Evolutionary conservation across 2,888 invertebrate genomes (phyloP).

Genomic region (Aricia artaxerxes): DNA sequence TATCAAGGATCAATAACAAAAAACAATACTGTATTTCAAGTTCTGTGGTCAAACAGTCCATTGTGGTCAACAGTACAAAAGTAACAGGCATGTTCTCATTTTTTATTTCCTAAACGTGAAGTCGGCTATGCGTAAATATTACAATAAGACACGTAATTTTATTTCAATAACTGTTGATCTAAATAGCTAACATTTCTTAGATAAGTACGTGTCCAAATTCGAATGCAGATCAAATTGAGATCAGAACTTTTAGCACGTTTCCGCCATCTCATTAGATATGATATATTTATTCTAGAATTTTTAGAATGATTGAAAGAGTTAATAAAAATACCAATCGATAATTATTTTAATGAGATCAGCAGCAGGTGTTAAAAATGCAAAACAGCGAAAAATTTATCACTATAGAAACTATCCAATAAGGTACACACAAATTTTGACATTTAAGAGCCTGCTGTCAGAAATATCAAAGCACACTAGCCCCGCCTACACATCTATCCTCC

Average conservation of each 20-base stretch:
- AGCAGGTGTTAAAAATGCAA: too few relatives aligned
- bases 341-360: too few relatives aligned
- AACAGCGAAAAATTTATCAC: too few relatives aligned
- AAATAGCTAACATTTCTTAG: neutral
- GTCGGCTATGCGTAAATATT: slow-evolving; percentile 51
- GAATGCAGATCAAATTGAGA: neutral
- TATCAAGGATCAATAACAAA: neutral
- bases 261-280: too few relatives aligned
- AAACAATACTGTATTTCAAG: neutral
- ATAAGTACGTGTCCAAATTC: slow-evolving; percentile 2
- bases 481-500: too few relatives aligned
- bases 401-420: too few relatives aligned
- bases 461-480: too few relatives aligned
- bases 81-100: slow-evolving; percentile 35
- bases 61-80: slow-evolving; percentile 16
- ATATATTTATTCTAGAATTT: too few relatives aligned
- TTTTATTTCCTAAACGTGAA: slow-evolving; percentile 54
- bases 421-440: too few relatives aligned
- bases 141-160: slow-evolving; percentile 52
- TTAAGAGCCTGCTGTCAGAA: too few relatives aligned
- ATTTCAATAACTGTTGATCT: slow-evolving; percentile 10
- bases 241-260: neutral
- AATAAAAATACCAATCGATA: too few relatives aligned
- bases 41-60: neutral
- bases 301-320: too few relatives aligned